phyloP scores from a whole-genome alignment of 64 coral and sea anemone genomes.

The Pocillopora verrucosa region DNA sequence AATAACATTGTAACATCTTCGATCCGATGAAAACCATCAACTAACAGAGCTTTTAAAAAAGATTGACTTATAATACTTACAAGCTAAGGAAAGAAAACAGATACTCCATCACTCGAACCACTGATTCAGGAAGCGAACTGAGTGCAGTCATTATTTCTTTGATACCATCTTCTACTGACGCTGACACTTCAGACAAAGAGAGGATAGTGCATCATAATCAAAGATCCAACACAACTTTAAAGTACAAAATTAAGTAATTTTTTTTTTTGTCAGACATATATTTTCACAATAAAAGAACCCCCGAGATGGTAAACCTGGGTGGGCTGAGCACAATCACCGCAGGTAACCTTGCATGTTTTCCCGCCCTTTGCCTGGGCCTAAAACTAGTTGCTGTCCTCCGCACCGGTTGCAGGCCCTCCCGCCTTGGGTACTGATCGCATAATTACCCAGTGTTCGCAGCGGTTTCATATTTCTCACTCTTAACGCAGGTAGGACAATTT shows the following conservation, averaged over 20 bases:
- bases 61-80: conserved; percentile 55
- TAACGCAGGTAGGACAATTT: too few species aligned
- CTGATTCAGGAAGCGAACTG: conserved; percentile 75
- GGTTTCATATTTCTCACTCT: too few species aligned
- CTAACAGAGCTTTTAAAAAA: too few species aligned
- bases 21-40: too few species aligned
- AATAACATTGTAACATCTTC: too few species aligned
- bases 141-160: conserved; percentile 62
- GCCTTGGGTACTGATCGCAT: neutral
- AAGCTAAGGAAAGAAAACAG: conserved; percentile 80
- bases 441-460: too few species aligned
- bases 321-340: too few species aligned
- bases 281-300: too few species aligned
- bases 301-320: too few species aligned
- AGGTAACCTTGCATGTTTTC: neutral
- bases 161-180: conserved; percentile 69
- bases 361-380: neutral
- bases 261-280: too few species aligned
- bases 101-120: conserved; percentile 84
- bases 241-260: too few species aligned
- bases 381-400: neutral
- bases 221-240: too few species aligned
- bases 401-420: neutral
- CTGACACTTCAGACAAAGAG: conserved; percentile 43
- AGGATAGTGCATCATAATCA: neutral